Evolutionary conservation across 2,797 vertebrate species (phyloP), one percentile per base, ranked within the genome.

Genomic region (Ptychobarbus kaznakovi): DNA sequence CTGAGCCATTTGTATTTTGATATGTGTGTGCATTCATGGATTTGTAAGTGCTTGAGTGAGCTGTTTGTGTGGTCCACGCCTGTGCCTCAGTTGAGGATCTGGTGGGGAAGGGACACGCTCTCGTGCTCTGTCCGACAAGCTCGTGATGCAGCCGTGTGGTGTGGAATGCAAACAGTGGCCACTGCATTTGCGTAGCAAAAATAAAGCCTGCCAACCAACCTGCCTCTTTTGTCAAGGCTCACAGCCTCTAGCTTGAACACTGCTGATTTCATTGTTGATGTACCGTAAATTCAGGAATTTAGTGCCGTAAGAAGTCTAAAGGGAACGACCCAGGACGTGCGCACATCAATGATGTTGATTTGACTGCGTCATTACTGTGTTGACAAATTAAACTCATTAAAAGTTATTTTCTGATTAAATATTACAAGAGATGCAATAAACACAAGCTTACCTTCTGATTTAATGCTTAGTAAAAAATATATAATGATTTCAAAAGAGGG

Each of bases 141-240:
- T 86, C 10, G 58, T 74, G 74, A 83, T 63, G 81, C 87, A 61
- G 84, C 80, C 72, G 86, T 51, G 61, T 56, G 68, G 38, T 68
- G 72, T 88, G 87, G 86, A 90, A 91, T 91, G 89, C 89, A 91
- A 92, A 91, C 90, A 92, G 85, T 83, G 75, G 82, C 88, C 81
- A 87, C 89, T 88, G 90, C 68, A 91, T 93, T 92, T 92, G 88
- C 87, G 87, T 92, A 90, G 85, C 81, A 90, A 88, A 88, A 89
- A 91, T 90, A 86, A 89, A 86, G 85, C 80, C 72, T 81, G 18
- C 72, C 73, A 66, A 73, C 72, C 10, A 72, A 76, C 58, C 56
- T 75, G 69, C 82, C 28, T 80, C 42, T 77, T 51, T 61, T 79
- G 42, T 73, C 83, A 68, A 73, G 63, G 74, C 42, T 85, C 66